Evolutionary conservation across 2,888 invertebrate species (phyloP), one percentile per base, ranked within the genome.

Genomic region (Ischnura elegans): DNA sequence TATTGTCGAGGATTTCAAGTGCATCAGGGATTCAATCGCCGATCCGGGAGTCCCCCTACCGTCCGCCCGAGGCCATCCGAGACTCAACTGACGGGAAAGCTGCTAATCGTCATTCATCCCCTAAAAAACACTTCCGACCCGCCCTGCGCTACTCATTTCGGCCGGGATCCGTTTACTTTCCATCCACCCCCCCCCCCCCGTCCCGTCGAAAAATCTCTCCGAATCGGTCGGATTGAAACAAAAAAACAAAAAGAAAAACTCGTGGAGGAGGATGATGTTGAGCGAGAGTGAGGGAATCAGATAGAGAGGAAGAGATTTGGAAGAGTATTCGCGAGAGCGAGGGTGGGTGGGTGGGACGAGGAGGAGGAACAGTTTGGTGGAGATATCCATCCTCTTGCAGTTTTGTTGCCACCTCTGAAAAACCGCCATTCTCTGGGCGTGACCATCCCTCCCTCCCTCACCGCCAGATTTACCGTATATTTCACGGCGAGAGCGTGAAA

Each of bases 401-500:
- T 90, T 90, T 90, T 43, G 90, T 90, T 51, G 29, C 90, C 90
- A 61, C 90, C 90, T 61, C 61, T 43, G 51, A 51, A 61, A 55
- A 61, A 55, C 90, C 55, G 61, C 90, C 55, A 61, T 90, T 90
- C 61, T 43, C 61, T 43, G 66, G 90, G 90, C 61, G 90, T 66
- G 42, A 42, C 90, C 90, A 36, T 19, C 61, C 29, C 90, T 43
- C 42, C 16, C 87, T 43, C 90, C 43, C 51, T 13, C 87, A 29
- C 87, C 51, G 47, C 90, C 90, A 61, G 90, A 90, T 90, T 90
- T 66, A 90, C 90, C 90, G 90, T 90, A 90, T 90, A 90, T 90
- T 90, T 90, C 90, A 90, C 90, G 90, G 90, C 43, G 90, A 61
- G 90, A 90, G 90, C 90, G 90, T 90, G 90, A 90, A 90, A 90